A percentile compares a stretch with the other conserved stretches of the same genome.
phyloP scores from a whole-genome alignment of 2,888 invertebrate species.

The Synanthedon andrenaeformis region DNA sequence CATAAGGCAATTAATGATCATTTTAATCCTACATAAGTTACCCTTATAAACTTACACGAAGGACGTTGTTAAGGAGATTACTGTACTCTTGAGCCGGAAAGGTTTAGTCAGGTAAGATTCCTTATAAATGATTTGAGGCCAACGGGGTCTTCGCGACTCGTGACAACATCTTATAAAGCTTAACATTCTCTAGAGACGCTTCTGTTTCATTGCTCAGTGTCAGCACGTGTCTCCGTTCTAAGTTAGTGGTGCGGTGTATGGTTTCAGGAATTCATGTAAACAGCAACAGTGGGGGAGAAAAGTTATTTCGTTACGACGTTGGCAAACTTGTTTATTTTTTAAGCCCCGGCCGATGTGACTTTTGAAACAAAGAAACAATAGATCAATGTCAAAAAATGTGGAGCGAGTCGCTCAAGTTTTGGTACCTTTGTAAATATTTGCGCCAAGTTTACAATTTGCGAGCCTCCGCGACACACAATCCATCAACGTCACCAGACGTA shows the following conservation, averaged over 20 bases:
- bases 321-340: conserved; percentile 1
- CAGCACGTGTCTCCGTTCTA: neutral
- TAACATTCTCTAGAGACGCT: neutral
- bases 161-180: neutral
- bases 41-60: too few species aligned
- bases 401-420: conserved; percentile 13
- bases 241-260: neutral
- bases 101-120: too few species aligned
- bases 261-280: neutral
- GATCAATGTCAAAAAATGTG: conserved; percentile 29
- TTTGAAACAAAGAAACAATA: conserved; percentile 7
- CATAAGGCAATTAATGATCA: too few species aligned
- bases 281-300: neutral
- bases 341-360: neutral
- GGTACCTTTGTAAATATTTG: conserved; percentile 37
- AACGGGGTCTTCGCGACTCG: too few species aligned
- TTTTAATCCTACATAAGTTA: too few species aligned
- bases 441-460: conserved; percentile 39
- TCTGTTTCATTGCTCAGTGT: neutral
- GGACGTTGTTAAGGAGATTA: too few species aligned
- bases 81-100: too few species aligned
- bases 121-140: too few species aligned
- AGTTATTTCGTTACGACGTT: neutral
- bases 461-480: conserved; percentile 29
- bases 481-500: conserved; percentile 30